Evolutionary conservation across 1,140 invertebrate species (phyloP), one percentile per base, ranked within the genome.

Genomic region (Microplitis demolitor): DNA sequence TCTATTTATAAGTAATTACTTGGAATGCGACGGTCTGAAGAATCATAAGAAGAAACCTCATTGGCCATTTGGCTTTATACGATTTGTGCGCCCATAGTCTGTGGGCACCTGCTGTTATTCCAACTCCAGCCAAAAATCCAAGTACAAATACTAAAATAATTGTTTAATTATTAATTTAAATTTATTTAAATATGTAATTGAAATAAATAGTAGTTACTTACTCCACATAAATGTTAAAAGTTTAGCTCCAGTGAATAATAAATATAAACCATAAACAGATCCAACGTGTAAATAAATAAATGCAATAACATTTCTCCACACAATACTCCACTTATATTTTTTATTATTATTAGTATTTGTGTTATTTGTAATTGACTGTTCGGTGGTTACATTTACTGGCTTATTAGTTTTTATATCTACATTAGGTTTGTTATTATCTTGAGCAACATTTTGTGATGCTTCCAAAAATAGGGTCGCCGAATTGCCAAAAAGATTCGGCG

Each of bases 21-120:
- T 97, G 92, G 73, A 96, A 93, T 14, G 96, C 93, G 74, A 93
- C 87, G 0, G 93, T 94, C 78, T 98, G 93, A 63, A 91, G 88
- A 11, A 95, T 56, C 74, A 92, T 91, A 2, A 98, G 84, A 51
- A 96, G 80, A 0, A 95, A 16, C 63, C 94, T 89, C 67, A 97
- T 82, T 0, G 93, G 96, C 87, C 92, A 90, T 74, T 90, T 92
- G 0, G 96, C 97, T 86, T 96, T 96, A 84, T 97, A 98, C 2
- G 94, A 87, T 75, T 91, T 89, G 84, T 98, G 97, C 0, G 94
- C 90, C 96, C 96, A 98, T 8, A 97, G 87, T 71, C 96, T 87
- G 80, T 98, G 96, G 3, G 94, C 94, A 6, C 97, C 96, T 0
- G 94, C 96, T 9, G 96, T 97, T 24, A 97, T 90, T 0, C 94